A percentile compares a stretch with the other conserved stretches of the same genome.
Evolutionary conservation across 2,797 vertebrate species (phyloP).

Genomic region (Enteromius fasciolatus): DNA sequence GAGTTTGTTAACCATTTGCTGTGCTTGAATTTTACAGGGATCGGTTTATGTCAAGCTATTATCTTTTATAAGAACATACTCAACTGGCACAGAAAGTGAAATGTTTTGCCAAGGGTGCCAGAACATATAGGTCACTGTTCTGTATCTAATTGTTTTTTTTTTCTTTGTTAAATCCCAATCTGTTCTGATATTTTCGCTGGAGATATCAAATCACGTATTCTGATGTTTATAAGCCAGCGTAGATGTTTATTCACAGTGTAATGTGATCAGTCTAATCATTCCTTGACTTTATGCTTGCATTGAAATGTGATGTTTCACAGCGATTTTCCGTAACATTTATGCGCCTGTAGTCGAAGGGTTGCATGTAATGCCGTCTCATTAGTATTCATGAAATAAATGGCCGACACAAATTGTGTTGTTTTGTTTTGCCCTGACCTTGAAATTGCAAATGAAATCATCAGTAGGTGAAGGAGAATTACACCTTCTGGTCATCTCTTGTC

Average conservation of each 20-base stretch:
- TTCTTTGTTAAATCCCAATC: background rate
- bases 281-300: slow-evolving; percentile 2
- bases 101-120: slow-evolving; percentile 4
- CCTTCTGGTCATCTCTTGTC: slow-evolving; percentile 31
- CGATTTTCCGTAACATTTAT: background rate
- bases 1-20: slow-evolving; percentile 43
- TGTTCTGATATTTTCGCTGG: background rate
- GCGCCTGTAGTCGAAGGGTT: slow-evolving; percentile 16
- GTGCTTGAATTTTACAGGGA: slow-evolving; percentile 35
- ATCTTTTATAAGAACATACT: slow-evolving; percentile 46
- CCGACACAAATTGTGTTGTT: slow-evolving; percentile 47
- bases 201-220: background rate
- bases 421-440: slow-evolving; percentile 46
- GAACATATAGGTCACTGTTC: slow-evolving; percentile 11
- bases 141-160: background rate
- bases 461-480: slow-evolving; percentile 20
- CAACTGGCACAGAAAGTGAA: slow-evolving; percentile 15
- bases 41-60: slow-evolving; percentile 42
- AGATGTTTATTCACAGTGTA: slow-evolving; percentile 10
- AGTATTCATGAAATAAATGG: slow-evolving; percentile 50
- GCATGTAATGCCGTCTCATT: slow-evolving; percentile 36
- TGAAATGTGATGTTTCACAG: slow-evolving; percentile 26
- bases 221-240: slow-evolving; percentile 9
- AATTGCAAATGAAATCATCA: slow-evolving; percentile 45
- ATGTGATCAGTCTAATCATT: slow-evolving; percentile 6